These are phyloP conservation scores for Limnephilus auricula DNA, from an alignment of 2,888 invertebrate species.

Conservation along the genomic window DNA sequence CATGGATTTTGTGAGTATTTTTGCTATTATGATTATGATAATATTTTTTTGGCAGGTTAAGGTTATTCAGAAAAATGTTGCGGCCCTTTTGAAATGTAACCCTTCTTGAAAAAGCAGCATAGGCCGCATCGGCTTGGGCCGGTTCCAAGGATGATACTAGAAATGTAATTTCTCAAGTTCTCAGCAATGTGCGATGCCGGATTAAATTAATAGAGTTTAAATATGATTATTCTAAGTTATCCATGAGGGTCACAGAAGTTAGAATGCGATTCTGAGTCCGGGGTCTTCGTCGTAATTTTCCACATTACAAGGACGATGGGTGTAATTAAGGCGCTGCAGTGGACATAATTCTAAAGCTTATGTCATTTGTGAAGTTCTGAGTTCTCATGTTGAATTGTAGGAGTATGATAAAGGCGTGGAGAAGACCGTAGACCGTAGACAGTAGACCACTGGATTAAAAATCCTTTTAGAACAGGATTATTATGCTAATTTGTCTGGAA, in stretches of 20 bases:
- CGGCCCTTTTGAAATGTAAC: not conserved
- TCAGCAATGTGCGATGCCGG: not conserved
- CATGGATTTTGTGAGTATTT: not conserved
- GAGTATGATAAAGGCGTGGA: not conserved
- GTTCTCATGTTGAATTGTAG: not conserved
- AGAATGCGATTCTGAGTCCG: not conserved
- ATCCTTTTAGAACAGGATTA: not conserved
- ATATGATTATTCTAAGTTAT: not conserved
- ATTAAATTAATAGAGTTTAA: not conserved
- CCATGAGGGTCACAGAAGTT: not conserved
- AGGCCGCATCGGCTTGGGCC: not conserved
- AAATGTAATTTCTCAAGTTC: not conserved
- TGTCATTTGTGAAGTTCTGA: conserved; percentile 24
- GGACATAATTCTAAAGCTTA: conserved; percentile 25
- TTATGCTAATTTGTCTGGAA: not conserved
- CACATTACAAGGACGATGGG: conserved; percentile 14
- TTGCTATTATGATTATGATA: not conserved
- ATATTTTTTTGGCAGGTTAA: not conserved
- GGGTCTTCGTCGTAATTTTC: not conserved
- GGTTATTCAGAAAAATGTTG: not conserved
- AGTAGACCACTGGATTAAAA: not conserved
- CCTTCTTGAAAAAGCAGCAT: not conserved
- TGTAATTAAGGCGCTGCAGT: conserved; percentile 32
- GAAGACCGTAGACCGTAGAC: too few species aligned
- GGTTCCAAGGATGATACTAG: not conserved